Conservation (phyloP, 2,888 invertebrate species). For the Microctonus brassicae region DNA sequence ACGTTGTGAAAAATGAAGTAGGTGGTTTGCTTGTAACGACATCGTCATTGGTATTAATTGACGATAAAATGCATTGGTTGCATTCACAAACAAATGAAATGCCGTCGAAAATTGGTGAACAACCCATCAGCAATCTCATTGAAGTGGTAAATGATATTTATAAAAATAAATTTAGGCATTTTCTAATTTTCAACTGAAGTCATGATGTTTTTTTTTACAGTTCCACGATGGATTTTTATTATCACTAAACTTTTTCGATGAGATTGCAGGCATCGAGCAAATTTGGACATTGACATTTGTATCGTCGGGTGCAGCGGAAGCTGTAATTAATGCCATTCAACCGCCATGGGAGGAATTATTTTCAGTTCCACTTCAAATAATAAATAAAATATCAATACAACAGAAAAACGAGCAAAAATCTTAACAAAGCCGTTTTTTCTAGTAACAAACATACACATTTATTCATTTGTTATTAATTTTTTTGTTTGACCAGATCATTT, state of each 20-base stretch:
- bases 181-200: slow-evolving; percentile 23
- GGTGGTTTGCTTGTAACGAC: slow-evolving; percentile 60
- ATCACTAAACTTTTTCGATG: slow-evolving; percentile 72
- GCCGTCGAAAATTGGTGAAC: slow-evolving; percentile 65
- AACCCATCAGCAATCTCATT: slow-evolving; percentile 72
- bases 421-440: not conserved
- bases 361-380: slow-evolving; percentile 71
- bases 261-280: slow-evolving; percentile 70
- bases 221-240: slow-evolving; percentile 58
- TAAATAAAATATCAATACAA: slow-evolving; percentile 40
- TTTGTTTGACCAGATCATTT: not conserved
- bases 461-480: not conserved
- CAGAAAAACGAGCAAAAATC: slow-evolving; percentile 20
- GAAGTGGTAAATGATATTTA: slow-evolving; percentile 68
- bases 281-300: slow-evolving; percentile 71
- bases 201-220: slow-evolving; percentile 52
- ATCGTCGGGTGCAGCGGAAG: slow-evolving; percentile 69
- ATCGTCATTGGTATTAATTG: slow-evolving; percentile 69
- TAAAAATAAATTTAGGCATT: not conserved
- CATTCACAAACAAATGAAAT: slow-evolving; percentile 57
- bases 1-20: slow-evolving; percentile 51
- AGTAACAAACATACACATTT: not conserved
- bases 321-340: slow-evolving; percentile 71
- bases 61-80: slow-evolving; percentile 71
- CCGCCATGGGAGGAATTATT: slow-evolving; percentile 73